Evolutionary conservation across 2,888 invertebrate species (phyloP).

Genomic region (Agonopterix arenella): DNA sequence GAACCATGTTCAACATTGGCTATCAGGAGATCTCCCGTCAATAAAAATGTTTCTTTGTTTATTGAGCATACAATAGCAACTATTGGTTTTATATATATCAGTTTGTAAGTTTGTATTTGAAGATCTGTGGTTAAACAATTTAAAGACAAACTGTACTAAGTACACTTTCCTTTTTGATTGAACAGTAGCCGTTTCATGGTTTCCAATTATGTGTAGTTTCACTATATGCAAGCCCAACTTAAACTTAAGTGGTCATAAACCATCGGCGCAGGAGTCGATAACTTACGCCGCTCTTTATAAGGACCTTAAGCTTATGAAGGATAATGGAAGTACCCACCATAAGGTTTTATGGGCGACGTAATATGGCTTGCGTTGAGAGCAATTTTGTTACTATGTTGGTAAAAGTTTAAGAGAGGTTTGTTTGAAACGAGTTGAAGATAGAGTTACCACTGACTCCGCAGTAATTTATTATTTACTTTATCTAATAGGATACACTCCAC

Average conservation of each 20-base stretch:
- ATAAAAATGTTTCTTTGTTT: too few species aligned
- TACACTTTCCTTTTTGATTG: too few species aligned
- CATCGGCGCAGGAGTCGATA: constrained; percentile 34
- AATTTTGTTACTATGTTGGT: constrained; percentile 57
- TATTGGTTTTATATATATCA: too few species aligned
- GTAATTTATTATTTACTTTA: too few species aligned
- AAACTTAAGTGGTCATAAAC: constrained; percentile 54
- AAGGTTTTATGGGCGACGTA: constrained; percentile 50
- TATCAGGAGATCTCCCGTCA: too few species aligned
- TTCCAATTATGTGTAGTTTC: constrained; percentile 31
- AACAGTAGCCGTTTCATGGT: constrained; percentile 18
- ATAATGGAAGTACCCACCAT: constrained; percentile 55
- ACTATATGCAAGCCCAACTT: constrained; percentile 16
- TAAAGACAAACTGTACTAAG: background rate
- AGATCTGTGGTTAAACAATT: background rate
- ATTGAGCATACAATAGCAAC: too few species aligned
- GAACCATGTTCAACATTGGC: too few species aligned
- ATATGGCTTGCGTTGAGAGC: constrained; percentile 20
- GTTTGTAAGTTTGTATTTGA: background rate
- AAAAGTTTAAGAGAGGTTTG: constrained; percentile 8
- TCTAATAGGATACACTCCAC: too few species aligned
- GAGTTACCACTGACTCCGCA: too few species aligned
- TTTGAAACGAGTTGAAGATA: too few species aligned
- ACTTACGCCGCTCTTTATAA: constrained; percentile 45
- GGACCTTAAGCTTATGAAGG: constrained; percentile 51